Percentiles rank a stretch among this genome's conserved stretches.
phyloP scores from a whole-genome alignment of 2,888 invertebrate species.

The Drepana falcataria region DNA sequence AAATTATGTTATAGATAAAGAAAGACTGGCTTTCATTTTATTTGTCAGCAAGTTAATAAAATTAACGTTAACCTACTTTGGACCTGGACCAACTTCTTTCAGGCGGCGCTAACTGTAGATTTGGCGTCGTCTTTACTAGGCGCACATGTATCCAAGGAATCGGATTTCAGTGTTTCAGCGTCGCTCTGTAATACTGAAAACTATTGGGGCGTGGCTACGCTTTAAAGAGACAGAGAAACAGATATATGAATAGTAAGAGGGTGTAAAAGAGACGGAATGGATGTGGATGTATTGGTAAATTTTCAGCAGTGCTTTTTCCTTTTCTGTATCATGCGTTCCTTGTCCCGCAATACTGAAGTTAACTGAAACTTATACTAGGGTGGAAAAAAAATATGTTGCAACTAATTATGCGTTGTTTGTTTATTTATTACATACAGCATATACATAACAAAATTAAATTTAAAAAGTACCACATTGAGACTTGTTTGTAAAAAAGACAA shows the following conservation, averaged over 20 bases:
- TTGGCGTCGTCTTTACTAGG: slow-evolving; percentile 60
- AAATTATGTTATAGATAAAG: no score
- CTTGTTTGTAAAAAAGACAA: no score
- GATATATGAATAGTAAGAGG: no score
- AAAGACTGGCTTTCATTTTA: no score
- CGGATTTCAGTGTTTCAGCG: slow-evolving; percentile 47
- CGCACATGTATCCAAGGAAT: slow-evolving; percentile 34
- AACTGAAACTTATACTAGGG: neutral
- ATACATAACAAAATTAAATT: no score
- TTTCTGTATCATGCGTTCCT: neutral
- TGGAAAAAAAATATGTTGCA: no score
- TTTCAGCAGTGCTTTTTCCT: slow-evolving; percentile 15
- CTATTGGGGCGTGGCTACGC: slow-evolving; percentile 20
- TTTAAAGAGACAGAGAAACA: no score
- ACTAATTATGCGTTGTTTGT: no score
- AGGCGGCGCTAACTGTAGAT: slow-evolving; percentile 57
- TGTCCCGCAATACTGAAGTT: neutral
- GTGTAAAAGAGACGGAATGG: slow-evolving; percentile 6
- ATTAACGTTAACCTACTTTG: slow-evolving; percentile 5
- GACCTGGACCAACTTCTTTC: slow-evolving; percentile 18
- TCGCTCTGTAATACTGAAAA: slow-evolving; percentile 23
- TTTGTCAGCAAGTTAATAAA: neutral
- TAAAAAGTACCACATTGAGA: no score
- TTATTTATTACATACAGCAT: no score
- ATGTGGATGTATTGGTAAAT: neutral